Conservation (phyloP, 2,113 vertebrate species). For the Hirundichthys speculiger region DNA sequence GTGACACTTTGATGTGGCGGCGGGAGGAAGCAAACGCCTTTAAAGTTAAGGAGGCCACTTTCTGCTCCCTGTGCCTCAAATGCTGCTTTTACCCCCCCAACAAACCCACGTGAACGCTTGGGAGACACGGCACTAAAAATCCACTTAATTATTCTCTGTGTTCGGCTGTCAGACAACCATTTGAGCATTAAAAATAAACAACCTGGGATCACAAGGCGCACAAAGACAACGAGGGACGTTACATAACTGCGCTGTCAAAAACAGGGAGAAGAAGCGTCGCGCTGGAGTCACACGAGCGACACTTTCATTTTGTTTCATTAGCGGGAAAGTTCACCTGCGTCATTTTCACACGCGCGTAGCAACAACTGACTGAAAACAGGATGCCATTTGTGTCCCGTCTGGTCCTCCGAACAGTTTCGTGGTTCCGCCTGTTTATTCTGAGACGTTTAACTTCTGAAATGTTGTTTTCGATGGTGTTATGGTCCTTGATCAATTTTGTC, state of each 20-base stretch:
- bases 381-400: neutral
- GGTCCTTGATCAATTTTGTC: no score
- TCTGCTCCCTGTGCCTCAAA: slow-evolving; percentile 37
- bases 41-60: slow-evolving; percentile 40
- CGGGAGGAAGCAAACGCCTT: slow-evolving; percentile 41
- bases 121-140: slow-evolving; percentile 47
- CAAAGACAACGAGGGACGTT: slow-evolving; percentile 21
- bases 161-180: slow-evolving; percentile 57
- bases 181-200: slow-evolving; percentile 62
- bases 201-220: slow-evolving; percentile 39
- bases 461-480: no score
- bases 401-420: no score
- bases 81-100: slow-evolving; percentile 19
- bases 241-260: slow-evolving; percentile 16
- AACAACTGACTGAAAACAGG: no score
- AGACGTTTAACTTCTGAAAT: no score
- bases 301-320: slow-evolving; percentile 34
- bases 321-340: slow-evolving; percentile 13
- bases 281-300: slow-evolving; percentile 16
- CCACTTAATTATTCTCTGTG: slow-evolving; percentile 60
- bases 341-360: no score
- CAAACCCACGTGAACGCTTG: slow-evolving; percentile 45
- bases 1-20: slow-evolving; percentile 54
- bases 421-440: no score
- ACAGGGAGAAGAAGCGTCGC: slow-evolving; percentile 16